Conservation (phyloP, 1,140 invertebrate species). For the Dendroctonus ponderosae region DNA sequence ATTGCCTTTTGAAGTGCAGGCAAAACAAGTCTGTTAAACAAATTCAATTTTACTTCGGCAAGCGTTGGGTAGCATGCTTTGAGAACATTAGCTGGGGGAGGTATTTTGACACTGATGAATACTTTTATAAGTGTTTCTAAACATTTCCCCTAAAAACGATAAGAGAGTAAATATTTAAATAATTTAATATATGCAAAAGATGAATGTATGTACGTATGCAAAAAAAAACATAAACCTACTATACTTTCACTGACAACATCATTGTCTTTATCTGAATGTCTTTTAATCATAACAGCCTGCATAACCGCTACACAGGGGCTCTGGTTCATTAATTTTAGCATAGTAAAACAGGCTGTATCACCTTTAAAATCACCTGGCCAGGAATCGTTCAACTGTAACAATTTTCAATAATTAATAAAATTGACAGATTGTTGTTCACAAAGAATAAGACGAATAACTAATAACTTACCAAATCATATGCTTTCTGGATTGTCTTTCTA, state of each 20-base stretch:
- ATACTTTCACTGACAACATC: conserved; percentile 41
- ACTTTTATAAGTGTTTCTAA: conserved; percentile 78
- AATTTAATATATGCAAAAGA: conserved; percentile 7
- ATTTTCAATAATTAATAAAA: neutral
- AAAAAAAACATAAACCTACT: conserved; percentile 37
- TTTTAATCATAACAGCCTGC: conserved; percentile 39
- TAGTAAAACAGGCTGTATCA: conserved; percentile 38
- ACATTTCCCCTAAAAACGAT: conserved; percentile 58
- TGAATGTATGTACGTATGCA: conserved; percentile 5
- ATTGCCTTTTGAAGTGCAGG: conserved; percentile 89
- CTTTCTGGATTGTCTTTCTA: conserved; percentile 61
- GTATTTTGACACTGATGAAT: conserved; percentile 75
- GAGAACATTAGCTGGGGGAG: conserved; percentile 69
- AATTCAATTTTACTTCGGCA: conserved; percentile 63
- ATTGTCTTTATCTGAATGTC: conserved; percentile 34
- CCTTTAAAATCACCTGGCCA: neutral
- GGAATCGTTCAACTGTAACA: neutral
- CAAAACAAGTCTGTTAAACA: conserved; percentile 74
- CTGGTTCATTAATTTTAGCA: conserved; percentile 44
- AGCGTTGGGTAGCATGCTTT: conserved; percentile 65
- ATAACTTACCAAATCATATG: conserved; percentile 47
- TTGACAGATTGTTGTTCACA: conserved; percentile 25
- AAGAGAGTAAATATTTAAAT: neutral
- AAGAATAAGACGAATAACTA: no score
- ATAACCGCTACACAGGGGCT: conserved; percentile 42